Conservation (phyloP, 64 coral and sea anemone genomes). For the Anthopleura sola region DNA sequence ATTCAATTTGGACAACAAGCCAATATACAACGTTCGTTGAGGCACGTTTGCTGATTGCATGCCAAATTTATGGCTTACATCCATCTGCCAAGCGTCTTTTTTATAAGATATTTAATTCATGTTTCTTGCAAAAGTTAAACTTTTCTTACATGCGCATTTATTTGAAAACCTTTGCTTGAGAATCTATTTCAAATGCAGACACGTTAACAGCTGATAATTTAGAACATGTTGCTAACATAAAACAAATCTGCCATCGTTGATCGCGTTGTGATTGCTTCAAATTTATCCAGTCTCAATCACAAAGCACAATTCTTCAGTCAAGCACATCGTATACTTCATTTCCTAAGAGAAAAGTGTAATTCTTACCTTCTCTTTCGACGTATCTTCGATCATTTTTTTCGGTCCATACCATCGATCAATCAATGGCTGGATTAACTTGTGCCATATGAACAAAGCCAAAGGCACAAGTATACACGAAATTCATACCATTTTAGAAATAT, state of each 20-base stretch:
- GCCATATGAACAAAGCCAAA: conserved; percentile 90
- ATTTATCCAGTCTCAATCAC: too few relatives aligned
- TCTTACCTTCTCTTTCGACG: conserved; percentile 2
- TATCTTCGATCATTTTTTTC: conserved; percentile 20
- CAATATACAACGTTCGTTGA: not conserved
- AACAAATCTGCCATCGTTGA: too few relatives aligned
- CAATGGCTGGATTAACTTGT: conserved; percentile 96
- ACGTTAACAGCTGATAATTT: too few relatives aligned
- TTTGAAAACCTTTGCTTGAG: too few relatives aligned
- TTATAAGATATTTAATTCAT: not conserved
- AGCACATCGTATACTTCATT: too few relatives aligned
- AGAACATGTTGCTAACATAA: too few relatives aligned
- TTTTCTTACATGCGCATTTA: not conserved
- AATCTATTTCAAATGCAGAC: too few relatives aligned
- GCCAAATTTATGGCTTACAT: not conserved
- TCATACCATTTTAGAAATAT: conserved; percentile 78
- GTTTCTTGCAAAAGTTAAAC: not conserved
- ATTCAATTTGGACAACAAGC: too few relatives aligned
- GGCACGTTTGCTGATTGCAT: not conserved
- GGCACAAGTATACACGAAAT: conserved; percentile 99
- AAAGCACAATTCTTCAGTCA: too few relatives aligned
- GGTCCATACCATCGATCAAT: conserved; percentile 84
- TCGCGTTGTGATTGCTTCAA: too few relatives aligned
- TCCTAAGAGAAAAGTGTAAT: not conserved
- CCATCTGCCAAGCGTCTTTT: not conserved